A percentile compares a stretch with the other conserved stretches of the same genome.
These are phyloP conservation scores for Zeugodacus cucurbitae DNA, from an alignment of 1,140 invertebrate species.

Conservation along the genomic window DNA sequence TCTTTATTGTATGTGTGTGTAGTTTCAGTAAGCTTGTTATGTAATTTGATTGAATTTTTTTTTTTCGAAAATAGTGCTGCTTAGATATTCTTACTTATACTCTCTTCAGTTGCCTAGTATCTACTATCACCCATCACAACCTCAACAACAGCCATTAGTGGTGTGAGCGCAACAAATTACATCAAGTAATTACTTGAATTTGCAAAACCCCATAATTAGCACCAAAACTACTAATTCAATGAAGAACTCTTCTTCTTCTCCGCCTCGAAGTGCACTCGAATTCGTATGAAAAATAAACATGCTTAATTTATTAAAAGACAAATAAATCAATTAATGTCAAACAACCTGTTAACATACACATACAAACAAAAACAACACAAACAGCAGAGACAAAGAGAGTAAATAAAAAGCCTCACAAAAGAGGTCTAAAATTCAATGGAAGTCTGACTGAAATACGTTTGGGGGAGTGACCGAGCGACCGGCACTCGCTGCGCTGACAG, in stretches of 20 bases:
- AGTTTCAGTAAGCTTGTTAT: too few species aligned
- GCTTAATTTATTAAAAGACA: slow-evolving; percentile 63
- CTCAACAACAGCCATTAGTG: too few species aligned
- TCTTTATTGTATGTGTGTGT: too few species aligned
- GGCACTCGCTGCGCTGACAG: slow-evolving; percentile 50
- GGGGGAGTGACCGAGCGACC: neutral
- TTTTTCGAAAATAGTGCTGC: too few species aligned
- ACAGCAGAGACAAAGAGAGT: neutral
- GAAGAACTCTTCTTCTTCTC: too few species aligned
- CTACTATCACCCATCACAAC: too few species aligned
- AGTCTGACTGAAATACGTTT: neutral
- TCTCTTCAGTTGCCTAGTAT: too few species aligned
- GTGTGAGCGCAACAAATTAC: too few species aligned
- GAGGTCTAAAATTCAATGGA: too few species aligned
- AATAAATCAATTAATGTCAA: slow-evolving; percentile 66
- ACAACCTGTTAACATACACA: slow-evolving; percentile 56
- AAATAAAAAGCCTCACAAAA: neutral
- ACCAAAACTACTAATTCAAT: neutral
- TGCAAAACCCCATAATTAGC: neutral
- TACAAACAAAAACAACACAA: neutral
- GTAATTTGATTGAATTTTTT: too few species aligned
- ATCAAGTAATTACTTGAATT: neutral
- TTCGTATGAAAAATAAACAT: slow-evolving; percentile 23
- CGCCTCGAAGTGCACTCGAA: neutral
- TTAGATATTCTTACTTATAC: too few species aligned